Conservation (phyloP, 2,113 vertebrate species). For the Oxygymnocypris stewartii region DNA sequence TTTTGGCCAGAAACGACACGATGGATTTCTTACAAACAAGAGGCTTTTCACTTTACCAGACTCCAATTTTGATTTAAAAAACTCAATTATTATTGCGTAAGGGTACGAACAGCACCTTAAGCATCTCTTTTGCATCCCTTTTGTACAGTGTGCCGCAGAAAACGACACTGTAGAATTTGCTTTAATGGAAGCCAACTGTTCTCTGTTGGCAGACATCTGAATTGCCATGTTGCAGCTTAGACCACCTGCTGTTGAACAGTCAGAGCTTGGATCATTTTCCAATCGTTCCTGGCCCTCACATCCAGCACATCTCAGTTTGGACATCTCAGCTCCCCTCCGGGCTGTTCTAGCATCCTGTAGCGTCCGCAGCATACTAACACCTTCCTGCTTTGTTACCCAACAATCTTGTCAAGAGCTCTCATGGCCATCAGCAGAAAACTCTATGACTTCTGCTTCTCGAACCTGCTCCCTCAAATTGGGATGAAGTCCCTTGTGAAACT, state of each 20-base stretch:
- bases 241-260: not conserved
- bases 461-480: not conserved
- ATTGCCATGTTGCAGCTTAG: slow-evolving; percentile 2
- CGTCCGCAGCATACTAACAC: not conserved
- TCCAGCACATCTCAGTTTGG: slow-evolving; percentile 17
- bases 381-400: not conserved
- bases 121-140: not conserved
- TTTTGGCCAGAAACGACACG: too few species aligned
- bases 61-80: too few species aligned
- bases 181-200: not conserved
- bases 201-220: not conserved
- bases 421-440: not conserved
- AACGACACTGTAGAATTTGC: not conserved
- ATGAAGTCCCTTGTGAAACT: not conserved
- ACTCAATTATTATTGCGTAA: too few species aligned
- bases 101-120: not conserved
- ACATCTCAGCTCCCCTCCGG: not conserved
- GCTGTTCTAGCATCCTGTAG: not conserved
- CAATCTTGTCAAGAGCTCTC: not conserved
- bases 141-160: not conserved
- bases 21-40: too few species aligned
- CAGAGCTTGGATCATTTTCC: slow-evolving; percentile 6
- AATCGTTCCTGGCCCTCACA: not conserved
- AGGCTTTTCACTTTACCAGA: too few species aligned
- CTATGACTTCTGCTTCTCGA: not conserved